Percentiles rank a stretch among this genome's conserved stretches.
phyloP scores from a whole-genome alignment of 2,113 vertebrate genomes.

The Gallinago undulata region DNA sequence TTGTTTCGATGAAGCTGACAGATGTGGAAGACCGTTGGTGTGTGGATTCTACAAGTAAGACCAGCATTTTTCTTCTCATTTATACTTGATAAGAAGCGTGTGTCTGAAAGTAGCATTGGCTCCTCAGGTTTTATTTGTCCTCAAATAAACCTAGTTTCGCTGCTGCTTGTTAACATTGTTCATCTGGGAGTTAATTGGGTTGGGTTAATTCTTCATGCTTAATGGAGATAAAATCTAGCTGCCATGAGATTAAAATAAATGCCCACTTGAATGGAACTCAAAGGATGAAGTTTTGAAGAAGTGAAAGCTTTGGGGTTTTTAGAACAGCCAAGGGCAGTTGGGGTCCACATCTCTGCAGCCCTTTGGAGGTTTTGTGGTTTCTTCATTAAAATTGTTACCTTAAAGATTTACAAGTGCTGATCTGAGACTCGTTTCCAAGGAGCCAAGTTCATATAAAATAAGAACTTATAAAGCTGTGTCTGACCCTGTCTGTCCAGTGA shows the following conservation, averaged over 20 bases:
- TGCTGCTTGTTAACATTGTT: not conserved
- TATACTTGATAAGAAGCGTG: not conserved
- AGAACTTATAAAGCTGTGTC: not conserved
- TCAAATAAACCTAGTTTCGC: not conserved
- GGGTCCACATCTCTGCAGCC: not conserved
- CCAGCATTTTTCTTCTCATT: not conserved
- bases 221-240: not conserved
- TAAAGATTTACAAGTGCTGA: no score
- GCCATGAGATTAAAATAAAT: not conserved
- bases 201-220: not conserved
- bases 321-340: not conserved
- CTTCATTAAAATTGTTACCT: not conserved
- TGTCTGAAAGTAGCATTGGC: not conserved
- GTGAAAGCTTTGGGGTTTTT: not conserved
- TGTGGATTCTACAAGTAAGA: slow-evolving; percentile 68
- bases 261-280: not conserved
- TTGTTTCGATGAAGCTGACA: slow-evolving; percentile 45
- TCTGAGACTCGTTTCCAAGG: not conserved
- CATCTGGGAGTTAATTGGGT: not conserved
- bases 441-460: fast-evolving
- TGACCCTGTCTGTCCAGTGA: fast-evolving
- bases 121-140: not conserved
- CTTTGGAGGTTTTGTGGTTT: not conserved
- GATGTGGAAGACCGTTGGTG: slow-evolving; percentile 29
- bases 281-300: not conserved